Base-by-base conservation (phyloP, 2,888 invertebrate genomes). In the Eremobia ochroleuca region DNA sequence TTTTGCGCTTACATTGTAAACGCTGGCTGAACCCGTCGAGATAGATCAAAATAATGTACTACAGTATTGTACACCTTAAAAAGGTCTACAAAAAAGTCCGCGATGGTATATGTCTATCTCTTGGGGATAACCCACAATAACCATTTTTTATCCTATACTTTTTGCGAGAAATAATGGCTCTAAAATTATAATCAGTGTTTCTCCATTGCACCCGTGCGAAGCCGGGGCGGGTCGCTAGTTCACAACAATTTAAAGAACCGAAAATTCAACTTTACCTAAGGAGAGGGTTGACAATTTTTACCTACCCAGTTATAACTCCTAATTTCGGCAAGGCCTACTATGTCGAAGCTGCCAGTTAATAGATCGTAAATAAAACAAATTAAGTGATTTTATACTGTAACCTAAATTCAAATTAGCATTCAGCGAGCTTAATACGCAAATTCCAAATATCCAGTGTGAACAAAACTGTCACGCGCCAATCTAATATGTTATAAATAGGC, bases 401-500 rank as follows among this genome's bases (percentile, higher is more conserved):
- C 62, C 55, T n/a, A 75, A 76, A 78, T 76, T 67, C 59, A 76
- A 74, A 86, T 72, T 79, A 80, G 62, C n/a, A 73, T 78, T 86
- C 52, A 62, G 49, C 43, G 37, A 73, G 66, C 70, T 75, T 81
- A 71, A 85, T 83, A 72, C 73, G 70, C 72, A 73, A 77, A 84
- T 68, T 65, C 58, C 46, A 66, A 86, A 85, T 82, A 81, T 75
- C 65, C 73, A 52, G 28, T 72, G 78, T 73, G 79, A 85, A 85
- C 86, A 84, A 88, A 89, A 90, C 88, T 91, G 90, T 89, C 91
- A 89, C 88, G 89, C 87, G 83, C 88, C 85, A 87, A 87, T 90
- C 91, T 91, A 92, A 91, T 91, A 91, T 90, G 89, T 87, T 90
- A 90, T 91, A 92, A 91, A 90, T 92, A 91, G 92, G 91, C 91